Evolutionary conservation across 2,888 invertebrate genomes (phyloP), one percentile per base, ranked within the genome.

Genomic region (Agonopterix heracliana): DNA sequence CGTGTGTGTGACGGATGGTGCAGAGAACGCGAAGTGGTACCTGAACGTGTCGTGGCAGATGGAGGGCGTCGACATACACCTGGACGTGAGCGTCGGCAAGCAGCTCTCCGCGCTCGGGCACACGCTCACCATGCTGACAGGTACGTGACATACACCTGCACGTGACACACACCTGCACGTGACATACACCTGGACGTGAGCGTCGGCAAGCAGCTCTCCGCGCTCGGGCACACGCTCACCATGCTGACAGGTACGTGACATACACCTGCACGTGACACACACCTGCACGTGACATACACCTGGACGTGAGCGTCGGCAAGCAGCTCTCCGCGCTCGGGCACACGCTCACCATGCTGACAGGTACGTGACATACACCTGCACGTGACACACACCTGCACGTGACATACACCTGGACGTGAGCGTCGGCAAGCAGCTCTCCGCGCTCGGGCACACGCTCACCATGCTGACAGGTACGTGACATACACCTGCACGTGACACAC

Each of bases 41-140:
- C 89, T 99, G 51, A 98, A 98, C 81, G 98, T 99, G 1, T 95
- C 97, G 57, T 99, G 99, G 98, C 96, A 98, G 85, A 99, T 99
- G 99, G 97, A 98, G 78, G 99, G 99, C 46, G 97, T 98, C 8
- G 98, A 98, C 71, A 97, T 98, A 57, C 97, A 98, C 76, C 84
- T 98, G 49, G 98, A 98, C 79, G 96, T 97, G 0, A 97, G 95
- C 75, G 97, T 99, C 42, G 99, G 99, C 47, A 98, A 98, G 77
- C 96, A 98, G 70, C 88, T 99, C 26, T 97, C 98, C 0, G 95
- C 98, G 0, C 89, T 99, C 38, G 98, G 98, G 0, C 96, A 98
- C 76, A 99, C 99, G 0, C 90, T 99, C 49, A 98, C 99, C 0
- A 96, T 97, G 91, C 89, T 99, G 44, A 97, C 98, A 0, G 97